Percentiles rank a stretch among this genome's conserved stretches.
These are phyloP conservation scores for Delichon dasypus DNA, from an alignment of 2,797 vertebrate genomes.

Conservation along the genomic window DNA sequence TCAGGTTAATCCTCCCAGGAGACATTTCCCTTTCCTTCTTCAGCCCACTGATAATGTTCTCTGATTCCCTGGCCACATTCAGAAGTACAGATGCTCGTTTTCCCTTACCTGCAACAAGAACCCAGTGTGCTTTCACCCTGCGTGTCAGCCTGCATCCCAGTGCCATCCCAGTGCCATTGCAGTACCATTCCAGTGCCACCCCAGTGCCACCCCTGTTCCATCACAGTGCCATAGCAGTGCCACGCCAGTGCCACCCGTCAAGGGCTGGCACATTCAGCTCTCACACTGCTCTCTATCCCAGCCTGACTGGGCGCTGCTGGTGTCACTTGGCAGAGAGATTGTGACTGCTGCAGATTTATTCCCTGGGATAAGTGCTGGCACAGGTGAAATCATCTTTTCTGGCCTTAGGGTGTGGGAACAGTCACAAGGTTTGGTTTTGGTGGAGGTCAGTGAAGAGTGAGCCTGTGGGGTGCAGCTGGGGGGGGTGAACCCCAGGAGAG, in stretches of 20 bases:
- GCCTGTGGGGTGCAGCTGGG: fast-evolving
- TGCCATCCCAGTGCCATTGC: not conserved
- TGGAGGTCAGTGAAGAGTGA: not conserved
- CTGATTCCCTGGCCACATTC: not conserved
- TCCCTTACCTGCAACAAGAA: not conserved
- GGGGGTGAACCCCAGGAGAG: not conserved
- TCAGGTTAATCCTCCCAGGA: not conserved
- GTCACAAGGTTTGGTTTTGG: not conserved
- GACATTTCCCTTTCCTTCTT: not conserved
- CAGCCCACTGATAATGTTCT: not conserved
- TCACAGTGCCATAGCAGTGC: not conserved
- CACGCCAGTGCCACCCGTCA: not conserved
- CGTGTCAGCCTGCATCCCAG: not conserved
- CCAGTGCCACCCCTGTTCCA: too few species aligned
- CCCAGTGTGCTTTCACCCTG: not conserved
- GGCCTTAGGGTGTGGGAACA: not conserved
- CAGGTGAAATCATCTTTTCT: not conserved
- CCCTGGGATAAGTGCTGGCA: not conserved
- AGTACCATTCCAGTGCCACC: too few species aligned
- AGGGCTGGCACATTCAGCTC: not conserved
- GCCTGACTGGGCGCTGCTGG: not conserved
- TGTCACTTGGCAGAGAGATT: not conserved
- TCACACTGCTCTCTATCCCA: not conserved
- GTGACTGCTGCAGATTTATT: not conserved
- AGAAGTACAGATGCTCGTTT: not conserved